These are phyloP conservation scores for Acrobasis repandana DNA, from an alignment of 2,888 invertebrate species.

Conservation along the genomic window DNA sequence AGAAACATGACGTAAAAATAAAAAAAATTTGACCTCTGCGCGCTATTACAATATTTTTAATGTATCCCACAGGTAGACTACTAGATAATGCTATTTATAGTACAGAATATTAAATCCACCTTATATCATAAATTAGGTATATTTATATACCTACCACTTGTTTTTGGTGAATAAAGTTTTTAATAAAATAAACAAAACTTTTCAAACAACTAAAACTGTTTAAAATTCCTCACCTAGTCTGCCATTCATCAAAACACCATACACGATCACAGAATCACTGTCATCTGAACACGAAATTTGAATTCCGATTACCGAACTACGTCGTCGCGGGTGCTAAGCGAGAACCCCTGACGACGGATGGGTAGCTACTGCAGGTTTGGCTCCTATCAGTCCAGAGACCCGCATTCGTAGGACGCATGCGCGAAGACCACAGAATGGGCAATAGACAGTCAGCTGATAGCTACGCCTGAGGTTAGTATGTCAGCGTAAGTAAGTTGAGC, in stretches of 20 bases:
- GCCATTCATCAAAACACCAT: background rate
- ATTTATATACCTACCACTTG: too few relatives aligned
- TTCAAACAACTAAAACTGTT: background rate
- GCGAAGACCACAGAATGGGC: slow-evolving; percentile 47
- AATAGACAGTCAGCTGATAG: slow-evolving; percentile 65
- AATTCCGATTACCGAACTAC: slow-evolving; percentile 15
- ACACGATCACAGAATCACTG: slow-evolving; percentile 8
- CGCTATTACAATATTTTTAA: too few relatives aligned
- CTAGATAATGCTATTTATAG: too few relatives aligned
- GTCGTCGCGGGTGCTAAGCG: slow-evolving; percentile 29
- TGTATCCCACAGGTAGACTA: too few relatives aligned
- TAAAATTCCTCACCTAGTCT: background rate
- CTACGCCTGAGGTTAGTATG: slow-evolving; percentile 73
- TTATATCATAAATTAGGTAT: too few relatives aligned
- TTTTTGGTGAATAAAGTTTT: too few relatives aligned
- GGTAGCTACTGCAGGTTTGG: slow-evolving; percentile 54
- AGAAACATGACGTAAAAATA: too few relatives aligned
- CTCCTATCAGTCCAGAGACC: slow-evolving; percentile 59
- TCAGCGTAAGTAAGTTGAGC: slow-evolving; percentile 42
- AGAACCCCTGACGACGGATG: slow-evolving; percentile 39
- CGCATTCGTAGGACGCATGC: slow-evolving; percentile 66
- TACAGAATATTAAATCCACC: too few relatives aligned
- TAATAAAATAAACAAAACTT: background rate
- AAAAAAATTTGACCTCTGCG: too few relatives aligned
- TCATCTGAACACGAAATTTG: slow-evolving; percentile 1